Conservation (phyloP, 2,888 invertebrate species). For the Torymus auratus region DNA sequence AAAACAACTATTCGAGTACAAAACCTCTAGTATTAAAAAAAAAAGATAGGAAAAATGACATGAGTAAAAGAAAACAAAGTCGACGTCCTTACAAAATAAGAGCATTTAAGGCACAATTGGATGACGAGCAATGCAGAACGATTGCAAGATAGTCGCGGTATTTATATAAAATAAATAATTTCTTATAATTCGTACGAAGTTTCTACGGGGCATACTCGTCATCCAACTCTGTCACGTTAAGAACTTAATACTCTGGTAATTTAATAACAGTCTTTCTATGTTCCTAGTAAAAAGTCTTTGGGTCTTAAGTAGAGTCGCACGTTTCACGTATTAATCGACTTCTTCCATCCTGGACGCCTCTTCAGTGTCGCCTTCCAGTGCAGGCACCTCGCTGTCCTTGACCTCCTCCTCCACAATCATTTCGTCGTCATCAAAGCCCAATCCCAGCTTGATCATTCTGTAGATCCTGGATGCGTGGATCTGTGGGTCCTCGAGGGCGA, state of each 20-base stretch:
- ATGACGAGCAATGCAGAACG: constrained; percentile 38
- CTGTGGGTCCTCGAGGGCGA: constrained; percentile 96
- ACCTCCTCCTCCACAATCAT: constrained; percentile 83
- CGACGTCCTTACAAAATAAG: constrained; percentile 29
- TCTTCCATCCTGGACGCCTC: constrained; percentile 99
- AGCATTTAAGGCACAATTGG: constrained; percentile 40
- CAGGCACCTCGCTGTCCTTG: constrained; percentile 86
- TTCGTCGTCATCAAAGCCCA: constrained; percentile 98
- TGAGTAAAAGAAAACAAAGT: not conserved
- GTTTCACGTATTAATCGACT: constrained; percentile 89
- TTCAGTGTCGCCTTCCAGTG: constrained; percentile 92
- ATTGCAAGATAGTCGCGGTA: constrained; percentile 22
- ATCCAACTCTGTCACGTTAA: constrained; percentile 36
- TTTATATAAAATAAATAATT: constrained; percentile 54
- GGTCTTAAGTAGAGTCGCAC: constrained; percentile 26
- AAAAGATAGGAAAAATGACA: not conserved
- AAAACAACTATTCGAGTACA: constrained; percentile 18
- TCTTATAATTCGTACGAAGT: constrained; percentile 40
- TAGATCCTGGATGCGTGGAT: constrained; percentile 97
- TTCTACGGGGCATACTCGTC: constrained; percentile 41
- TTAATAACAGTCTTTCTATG: constrained; percentile 58
- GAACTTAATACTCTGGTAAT: constrained; percentile 52
- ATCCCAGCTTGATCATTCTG: constrained; percentile 99
- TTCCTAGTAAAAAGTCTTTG: constrained; percentile 55
- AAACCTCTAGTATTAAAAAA: constrained; percentile 9